phyloP scores from a whole-genome alignment of 2,113 vertebrate species.

The Lucifuga dentata region DNA sequence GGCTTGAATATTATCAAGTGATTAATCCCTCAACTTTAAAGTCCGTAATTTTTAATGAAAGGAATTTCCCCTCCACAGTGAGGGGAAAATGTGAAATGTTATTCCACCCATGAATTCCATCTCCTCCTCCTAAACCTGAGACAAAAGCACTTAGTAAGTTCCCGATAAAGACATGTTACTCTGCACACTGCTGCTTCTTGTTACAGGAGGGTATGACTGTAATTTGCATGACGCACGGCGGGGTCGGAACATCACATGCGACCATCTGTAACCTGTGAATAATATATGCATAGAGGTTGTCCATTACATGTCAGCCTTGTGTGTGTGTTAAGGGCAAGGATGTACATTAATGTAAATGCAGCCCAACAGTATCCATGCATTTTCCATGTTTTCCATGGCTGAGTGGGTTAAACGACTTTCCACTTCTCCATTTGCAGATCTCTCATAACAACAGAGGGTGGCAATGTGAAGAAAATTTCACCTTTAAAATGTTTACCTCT shows the following conservation, averaged over 20 bases:
- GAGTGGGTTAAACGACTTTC: too few species aligned
- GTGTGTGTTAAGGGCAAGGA: neutral
- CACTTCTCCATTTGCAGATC: too few species aligned
- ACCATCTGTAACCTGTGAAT: slow-evolving; percentile 49
- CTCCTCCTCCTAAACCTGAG: slow-evolving; percentile 31
- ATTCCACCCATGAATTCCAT: neutral
- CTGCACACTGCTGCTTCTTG: slow-evolving; percentile 27
- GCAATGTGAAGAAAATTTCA: too few species aligned
- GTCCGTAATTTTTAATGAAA: too few species aligned
- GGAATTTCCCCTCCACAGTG: too few species aligned
- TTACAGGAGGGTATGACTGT: slow-evolving; percentile 38
- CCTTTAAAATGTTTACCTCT: too few species aligned
- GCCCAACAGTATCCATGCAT: neutral
- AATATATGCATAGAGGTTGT: slow-evolving; percentile 51
- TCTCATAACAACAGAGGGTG: too few species aligned
- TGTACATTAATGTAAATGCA: neutral
- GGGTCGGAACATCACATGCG: slow-evolving; percentile 49
- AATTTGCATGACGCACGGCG: slow-evolving; percentile 37
- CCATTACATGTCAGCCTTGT: slow-evolving; percentile 22
- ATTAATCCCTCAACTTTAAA: too few species aligned
- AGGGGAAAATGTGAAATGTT: neutral
- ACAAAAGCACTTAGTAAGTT: slow-evolving; percentile 18
- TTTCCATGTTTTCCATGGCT: too few species aligned
- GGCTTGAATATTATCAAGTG: too few species aligned
- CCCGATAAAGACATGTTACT: slow-evolving; percentile 27